These are phyloP conservation scores for Brenthis ino DNA, from an alignment of 2,888 invertebrate species.

Conservation along the genomic window DNA sequence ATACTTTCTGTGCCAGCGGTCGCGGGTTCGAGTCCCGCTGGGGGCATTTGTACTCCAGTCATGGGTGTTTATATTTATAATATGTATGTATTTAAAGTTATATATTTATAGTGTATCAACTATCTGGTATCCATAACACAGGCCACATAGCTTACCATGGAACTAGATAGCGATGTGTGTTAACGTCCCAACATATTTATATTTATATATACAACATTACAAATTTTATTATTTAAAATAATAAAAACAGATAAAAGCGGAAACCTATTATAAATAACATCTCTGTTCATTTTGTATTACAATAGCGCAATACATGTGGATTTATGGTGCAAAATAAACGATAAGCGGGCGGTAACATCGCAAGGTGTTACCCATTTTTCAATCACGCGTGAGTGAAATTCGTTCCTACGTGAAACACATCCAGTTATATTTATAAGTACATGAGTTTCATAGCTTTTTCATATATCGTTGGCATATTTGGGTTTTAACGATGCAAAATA, in stretches of 20 bases:
- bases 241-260: background rate
- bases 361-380: slow-evolving; percentile 72
- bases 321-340: slow-evolving; percentile 46
- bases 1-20: too few relatives aligned
- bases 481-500: slow-evolving; percentile 5
- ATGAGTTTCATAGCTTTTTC: slow-evolving; percentile 12
- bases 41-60: too few relatives aligned
- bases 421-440: slow-evolving; percentile 55
- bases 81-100: too few relatives aligned
- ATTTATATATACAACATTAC: too few relatives aligned
- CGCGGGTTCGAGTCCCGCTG: too few relatives aligned
- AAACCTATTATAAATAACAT: slow-evolving; percentile 8
- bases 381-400: slow-evolving; percentile 60
- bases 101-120: too few relatives aligned
- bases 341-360: slow-evolving; percentile 51
- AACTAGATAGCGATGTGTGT: too few relatives aligned
- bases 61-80: too few relatives aligned
- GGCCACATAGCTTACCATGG: too few relatives aligned
- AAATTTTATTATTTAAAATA: background rate
- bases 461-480: too few relatives aligned
- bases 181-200: too few relatives aligned
- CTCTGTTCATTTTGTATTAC: slow-evolving; percentile 23
- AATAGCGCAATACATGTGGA: slow-evolving; percentile 22
- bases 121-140: too few relatives aligned
- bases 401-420: slow-evolving; percentile 56